phyloP scores from a whole-genome alignment of 2,113 vertebrate species.

The Irena cyanogastra region DNA sequence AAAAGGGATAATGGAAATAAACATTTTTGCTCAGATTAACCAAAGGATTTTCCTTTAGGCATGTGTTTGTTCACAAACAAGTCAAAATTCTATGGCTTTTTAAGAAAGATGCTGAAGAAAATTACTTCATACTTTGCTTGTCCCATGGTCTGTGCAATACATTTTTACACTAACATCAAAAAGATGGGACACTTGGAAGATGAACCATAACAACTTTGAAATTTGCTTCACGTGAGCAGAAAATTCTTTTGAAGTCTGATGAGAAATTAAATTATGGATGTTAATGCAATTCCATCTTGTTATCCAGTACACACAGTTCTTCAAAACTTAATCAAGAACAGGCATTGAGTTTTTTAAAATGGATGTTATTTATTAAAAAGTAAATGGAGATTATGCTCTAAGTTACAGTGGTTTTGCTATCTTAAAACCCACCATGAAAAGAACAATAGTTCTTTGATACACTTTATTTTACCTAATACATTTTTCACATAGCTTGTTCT shows the following conservation, averaged over 20 bases:
- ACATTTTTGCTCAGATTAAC: background rate
- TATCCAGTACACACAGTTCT: constrained; percentile 12
- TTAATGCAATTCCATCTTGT: constrained; percentile 31
- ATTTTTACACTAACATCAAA: background rate
- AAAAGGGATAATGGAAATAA: background rate
- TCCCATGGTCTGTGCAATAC: background rate
- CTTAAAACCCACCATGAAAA: background rate
- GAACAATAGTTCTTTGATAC: background rate
- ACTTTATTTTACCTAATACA: background rate
- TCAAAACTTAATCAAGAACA: background rate
- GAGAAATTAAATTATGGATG: constrained; percentile 18
- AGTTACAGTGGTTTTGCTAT: background rate
- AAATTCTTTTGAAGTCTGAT: constrained; percentile 30
- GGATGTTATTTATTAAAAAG: background rate
- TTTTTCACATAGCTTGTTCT: background rate
- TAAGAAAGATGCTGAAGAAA: background rate
- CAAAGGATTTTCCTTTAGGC: background rate
- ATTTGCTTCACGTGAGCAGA: constrained; percentile 36
- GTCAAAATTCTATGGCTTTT: background rate
- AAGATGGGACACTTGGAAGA: background rate
- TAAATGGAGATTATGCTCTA: background rate
- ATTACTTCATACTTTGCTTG: background rate
- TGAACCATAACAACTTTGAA: background rate
- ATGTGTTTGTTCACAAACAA: background rate
- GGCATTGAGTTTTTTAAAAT: background rate